phyloP scores from a whole-genome alignment of 1,140 invertebrate genomes.

The Bombus impatiens region DNA sequence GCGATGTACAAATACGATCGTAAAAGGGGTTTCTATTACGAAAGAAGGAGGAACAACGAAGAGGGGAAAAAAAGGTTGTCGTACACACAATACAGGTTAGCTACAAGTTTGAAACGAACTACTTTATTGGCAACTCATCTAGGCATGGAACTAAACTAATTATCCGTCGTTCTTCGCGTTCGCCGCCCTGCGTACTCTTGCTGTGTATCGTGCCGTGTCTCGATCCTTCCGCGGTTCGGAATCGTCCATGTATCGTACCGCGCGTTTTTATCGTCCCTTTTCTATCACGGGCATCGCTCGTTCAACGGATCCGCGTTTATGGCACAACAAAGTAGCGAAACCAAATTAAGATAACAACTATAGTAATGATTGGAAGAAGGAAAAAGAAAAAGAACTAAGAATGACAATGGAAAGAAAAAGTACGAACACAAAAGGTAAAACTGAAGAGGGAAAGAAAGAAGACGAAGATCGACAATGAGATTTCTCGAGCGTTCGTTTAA shows the following conservation, averaged over 20 bases:
- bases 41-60: not conserved
- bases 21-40: not conserved
- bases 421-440: not conserved
- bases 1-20: not conserved
- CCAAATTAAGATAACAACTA: not conserved
- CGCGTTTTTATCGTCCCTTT: not conserved
- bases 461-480: not conserved
- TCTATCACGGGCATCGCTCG: not conserved
- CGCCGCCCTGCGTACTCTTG: conserved; percentile 53
- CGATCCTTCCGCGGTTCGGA: not conserved
- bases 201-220: conserved; percentile 15
- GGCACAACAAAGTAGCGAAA: conserved; percentile 24
- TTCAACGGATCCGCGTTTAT: not conserved
- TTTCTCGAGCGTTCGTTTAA: not conserved
- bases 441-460: not conserved
- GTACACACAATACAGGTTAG: conserved; percentile 81
- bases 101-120: conserved; percentile 81
- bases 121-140: conserved; percentile 83
- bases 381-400: not conserved
- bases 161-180: conserved; percentile 60
- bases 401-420: not conserved
- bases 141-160: conserved; percentile 80
- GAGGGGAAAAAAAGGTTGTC: not conserved
- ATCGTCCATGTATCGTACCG: conserved; percentile 3
- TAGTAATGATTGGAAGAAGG: not conserved